Conservation (phyloP, 53 echinoderm and acorn worm species). For the Henricia sp. region DNA sequence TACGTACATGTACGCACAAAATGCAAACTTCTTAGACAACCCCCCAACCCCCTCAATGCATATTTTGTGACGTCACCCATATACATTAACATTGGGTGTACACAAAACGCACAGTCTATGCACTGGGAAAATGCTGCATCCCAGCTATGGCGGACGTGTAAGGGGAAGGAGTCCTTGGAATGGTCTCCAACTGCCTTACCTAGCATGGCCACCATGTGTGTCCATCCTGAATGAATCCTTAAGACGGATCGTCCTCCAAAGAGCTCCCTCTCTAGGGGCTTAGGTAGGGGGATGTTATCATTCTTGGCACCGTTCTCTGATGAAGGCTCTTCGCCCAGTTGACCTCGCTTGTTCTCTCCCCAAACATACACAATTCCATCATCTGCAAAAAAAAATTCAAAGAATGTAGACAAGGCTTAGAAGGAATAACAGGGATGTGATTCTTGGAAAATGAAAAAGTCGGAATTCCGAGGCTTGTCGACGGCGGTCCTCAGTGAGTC, state of each 20-base stretch:
- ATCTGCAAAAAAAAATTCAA: constrained; percentile 29
- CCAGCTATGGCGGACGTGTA: no score
- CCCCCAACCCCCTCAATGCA: no score
- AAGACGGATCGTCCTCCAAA: constrained; percentile 70
- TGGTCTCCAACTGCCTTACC: constrained; percentile 69
- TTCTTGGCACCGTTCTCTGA: constrained; percentile 41
- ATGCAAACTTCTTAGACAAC: no score
- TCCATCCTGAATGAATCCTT: constrained; percentile 80
- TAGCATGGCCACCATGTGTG: constrained; percentile 75
- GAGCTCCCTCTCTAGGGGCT: constrained; percentile 51
- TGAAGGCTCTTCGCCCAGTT: constrained; percentile 62
- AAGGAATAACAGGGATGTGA: background rate
- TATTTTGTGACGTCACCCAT: no score
- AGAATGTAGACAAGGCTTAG: background rate
- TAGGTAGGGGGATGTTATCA: constrained; percentile 52
- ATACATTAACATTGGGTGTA: no score
- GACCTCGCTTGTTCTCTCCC: constrained; percentile 92
- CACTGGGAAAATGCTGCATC: no score
- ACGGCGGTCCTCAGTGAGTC: no score
- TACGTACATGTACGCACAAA: no score
- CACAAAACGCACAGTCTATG: no score
- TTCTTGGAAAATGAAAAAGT: no score
- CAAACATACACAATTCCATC: constrained; percentile 74
- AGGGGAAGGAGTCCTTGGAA: no score
- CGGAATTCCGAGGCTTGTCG: no score